Base-by-base conservation (phyloP, 2,888 invertebrate genomes). In the Teinopalpus imperialis region DNA sequence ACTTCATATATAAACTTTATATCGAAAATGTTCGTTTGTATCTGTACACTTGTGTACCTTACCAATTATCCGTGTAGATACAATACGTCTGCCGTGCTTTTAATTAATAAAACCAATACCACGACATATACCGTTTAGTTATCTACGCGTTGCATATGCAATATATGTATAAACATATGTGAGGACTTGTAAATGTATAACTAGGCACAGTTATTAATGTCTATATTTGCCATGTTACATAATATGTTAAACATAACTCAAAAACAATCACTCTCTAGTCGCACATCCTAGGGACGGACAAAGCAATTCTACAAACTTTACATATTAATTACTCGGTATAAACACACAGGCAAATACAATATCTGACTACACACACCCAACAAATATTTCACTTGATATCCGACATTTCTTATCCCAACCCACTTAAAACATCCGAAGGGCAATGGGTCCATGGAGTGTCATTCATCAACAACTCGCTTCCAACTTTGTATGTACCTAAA, bases 361-460 rank as follows among this genome's bases (percentile, higher is more conserved):
- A 61, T 58, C 50, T 54, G 53, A 49, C 50, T 52, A 55, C 65
- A 56, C 58, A 59, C 63, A 65, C 61, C 59, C 56, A 55, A 56
- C 57, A 66, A 72, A 85, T 86, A 87, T 85, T 83, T 86, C 81
- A 85, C 79, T 62, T 67, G 73, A 72, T 77, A 83, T 81, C 81
- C 88, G 76, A 79, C 85, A 74, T 83, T 86, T 85, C 87, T 87
- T 87, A 85, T 88, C 85, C 80, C 69, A 69, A 76, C 81, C 85
- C 81, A 79, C 79, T 86, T 87, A 78, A 83, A 83, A 79, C 85
- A 78, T 79, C 76, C 83, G 85, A 87, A 87, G 88, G 88, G 87
- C 88, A 85, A 88, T 88, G 85, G 87, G 82, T 74, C 88, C 88
- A 72, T 69, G 14, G 88, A 88, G 88, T 88, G 83, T 88, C 88